A percentile compares a stretch with the other conserved stretches of the same genome.
phyloP scores from a whole-genome alignment of 2,888 invertebrate species.

The Drosophila percnosoma region DNA sequence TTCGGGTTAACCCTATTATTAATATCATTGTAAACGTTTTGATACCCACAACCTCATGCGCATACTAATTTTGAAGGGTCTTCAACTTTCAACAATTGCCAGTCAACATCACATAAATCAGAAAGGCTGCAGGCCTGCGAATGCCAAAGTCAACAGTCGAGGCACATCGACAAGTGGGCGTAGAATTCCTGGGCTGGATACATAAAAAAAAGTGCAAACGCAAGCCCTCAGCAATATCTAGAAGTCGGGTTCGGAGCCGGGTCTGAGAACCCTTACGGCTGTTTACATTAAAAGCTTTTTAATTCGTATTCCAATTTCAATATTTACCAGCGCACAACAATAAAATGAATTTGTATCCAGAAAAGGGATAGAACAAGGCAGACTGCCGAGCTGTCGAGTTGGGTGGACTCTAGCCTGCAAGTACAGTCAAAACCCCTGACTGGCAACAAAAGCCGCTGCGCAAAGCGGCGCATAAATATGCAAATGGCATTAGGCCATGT shows the following conservation, averaged over 20 bases:
- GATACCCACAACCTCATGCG: constrained; percentile 1
- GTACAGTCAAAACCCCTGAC: constrained; percentile 8
- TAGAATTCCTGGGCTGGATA: constrained; percentile 31
- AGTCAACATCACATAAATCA: constrained; percentile 25
- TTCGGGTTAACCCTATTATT: background rate
- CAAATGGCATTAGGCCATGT: constrained; percentile 74
- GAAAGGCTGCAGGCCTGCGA: constrained; percentile 40
- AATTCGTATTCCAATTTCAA: constrained; percentile 80
- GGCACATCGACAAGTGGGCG: constrained; percentile 47
- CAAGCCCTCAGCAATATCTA: constrained; percentile 6
- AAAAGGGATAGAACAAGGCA: constrained; percentile 42
- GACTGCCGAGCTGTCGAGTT: background rate
- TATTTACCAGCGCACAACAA: constrained; percentile 74
- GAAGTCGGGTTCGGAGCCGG: background rate
- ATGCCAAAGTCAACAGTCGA: constrained; percentile 60
- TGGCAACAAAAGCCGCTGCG: constrained; percentile 28
- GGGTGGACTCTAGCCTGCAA: background rate
- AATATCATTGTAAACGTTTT: constrained; percentile 1
- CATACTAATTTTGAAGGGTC: constrained; percentile 10
- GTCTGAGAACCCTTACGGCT: constrained; percentile 46
- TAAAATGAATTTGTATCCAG: constrained; percentile 61
- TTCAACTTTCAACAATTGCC: constrained; percentile 2
- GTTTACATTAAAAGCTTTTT: constrained; percentile 79
- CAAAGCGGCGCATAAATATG: constrained; percentile 62
- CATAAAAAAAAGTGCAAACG: constrained; percentile 25